Percentiles rank a stretch among this genome's conserved stretches.
These are phyloP conservation scores for Oxyruncus cristatus DNA, from an alignment of 2,113 vertebrate species.

Conservation along the genomic window DNA sequence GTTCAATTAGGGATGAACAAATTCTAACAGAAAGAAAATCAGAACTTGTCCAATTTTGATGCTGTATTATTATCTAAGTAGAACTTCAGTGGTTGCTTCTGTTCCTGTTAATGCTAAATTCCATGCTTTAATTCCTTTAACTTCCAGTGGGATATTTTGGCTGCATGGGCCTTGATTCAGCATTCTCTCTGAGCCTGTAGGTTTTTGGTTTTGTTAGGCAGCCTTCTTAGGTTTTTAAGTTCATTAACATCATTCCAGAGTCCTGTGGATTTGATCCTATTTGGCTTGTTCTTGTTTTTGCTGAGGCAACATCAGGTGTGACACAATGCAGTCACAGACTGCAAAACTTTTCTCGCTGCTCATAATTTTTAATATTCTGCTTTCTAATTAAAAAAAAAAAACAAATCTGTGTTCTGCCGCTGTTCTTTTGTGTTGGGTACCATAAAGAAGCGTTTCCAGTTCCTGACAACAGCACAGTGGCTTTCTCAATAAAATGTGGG, in stretches of 20 bases:
- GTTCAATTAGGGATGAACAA: slow-evolving; percentile 21
- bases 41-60: neutral
- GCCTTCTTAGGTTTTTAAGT: neutral
- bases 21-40: neutral
- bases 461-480: too few relatives aligned
- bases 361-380: too few relatives aligned
- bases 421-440: too few relatives aligned
- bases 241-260: neutral
- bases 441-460: too few relatives aligned
- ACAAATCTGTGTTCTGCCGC: too few relatives aligned
- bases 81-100: neutral
- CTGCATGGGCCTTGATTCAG: neutral
- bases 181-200: neutral
- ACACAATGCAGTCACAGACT: too few relatives aligned
- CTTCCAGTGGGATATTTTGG: neutral
- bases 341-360: too few relatives aligned
- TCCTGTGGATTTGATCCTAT: neutral
- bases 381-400: too few relatives aligned
- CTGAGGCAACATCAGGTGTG: too few relatives aligned
- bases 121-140: neutral
- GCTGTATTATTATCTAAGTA: neutral
- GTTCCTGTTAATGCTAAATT: neutral
- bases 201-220: neutral
- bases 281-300: neutral
- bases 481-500: neutral